A percentile compares a stretch with the other conserved stretches of the same genome.
Evolutionary conservation across 1,140 invertebrate species (phyloP).

Genomic region (Cyclina sinensis): DNA sequence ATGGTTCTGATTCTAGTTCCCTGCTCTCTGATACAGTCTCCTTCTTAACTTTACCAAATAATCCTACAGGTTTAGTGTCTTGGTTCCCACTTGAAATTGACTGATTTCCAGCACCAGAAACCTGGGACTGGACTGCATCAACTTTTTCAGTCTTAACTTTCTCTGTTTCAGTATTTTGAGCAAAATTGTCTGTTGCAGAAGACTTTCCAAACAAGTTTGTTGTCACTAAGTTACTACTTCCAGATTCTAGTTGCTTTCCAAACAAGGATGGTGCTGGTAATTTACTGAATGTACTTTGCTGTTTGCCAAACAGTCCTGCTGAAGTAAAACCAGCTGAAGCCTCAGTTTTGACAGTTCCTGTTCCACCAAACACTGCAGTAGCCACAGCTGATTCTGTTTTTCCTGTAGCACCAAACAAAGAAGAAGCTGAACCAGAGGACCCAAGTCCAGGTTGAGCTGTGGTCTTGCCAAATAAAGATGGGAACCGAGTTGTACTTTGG

Average conservation of each 20-base stretch:
- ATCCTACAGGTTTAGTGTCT: not conserved
- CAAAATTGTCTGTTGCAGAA: not conserved
- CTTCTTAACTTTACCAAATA: constrained; percentile 15
- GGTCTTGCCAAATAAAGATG: not conserved
- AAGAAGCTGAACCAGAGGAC: not conserved
- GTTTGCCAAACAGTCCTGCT: not conserved
- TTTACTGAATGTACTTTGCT: not conserved
- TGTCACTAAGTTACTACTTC: not conserved
- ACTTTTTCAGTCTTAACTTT: not conserved
- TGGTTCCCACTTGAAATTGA: not conserved
- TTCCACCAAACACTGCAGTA: not conserved
- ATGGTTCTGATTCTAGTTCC: not conserved
- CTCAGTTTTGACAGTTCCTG: not conserved
- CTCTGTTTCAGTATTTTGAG: not conserved
- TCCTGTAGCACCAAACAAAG: not conserved
- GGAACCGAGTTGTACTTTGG: not conserved
- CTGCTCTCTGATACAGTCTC: not conserved
- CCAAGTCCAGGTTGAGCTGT: not conserved
- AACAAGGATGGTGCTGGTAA: not conserved
- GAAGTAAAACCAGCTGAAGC: not conserved
- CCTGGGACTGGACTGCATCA: too few species aligned
- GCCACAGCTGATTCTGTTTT: not conserved
- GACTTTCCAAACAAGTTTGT: constrained; percentile 33
- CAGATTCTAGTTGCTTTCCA: not conserved
- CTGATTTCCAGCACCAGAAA: not conserved